These are phyloP conservation scores for Eriosoma lanigerum DNA, from an alignment of 1,140 invertebrate genomes.

Conservation along the genomic window DNA sequence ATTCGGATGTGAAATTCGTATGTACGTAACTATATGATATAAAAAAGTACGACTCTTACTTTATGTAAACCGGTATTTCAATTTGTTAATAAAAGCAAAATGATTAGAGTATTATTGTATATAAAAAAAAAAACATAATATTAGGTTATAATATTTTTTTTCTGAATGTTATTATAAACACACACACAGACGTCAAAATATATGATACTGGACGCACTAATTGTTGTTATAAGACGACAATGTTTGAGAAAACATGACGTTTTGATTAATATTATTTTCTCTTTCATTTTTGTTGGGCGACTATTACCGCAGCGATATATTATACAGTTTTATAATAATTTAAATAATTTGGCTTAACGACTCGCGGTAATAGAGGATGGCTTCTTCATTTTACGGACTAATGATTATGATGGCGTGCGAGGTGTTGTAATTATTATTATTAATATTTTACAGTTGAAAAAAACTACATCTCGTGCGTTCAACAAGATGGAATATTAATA, in stretches of 20 bases:
- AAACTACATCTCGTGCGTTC: not conserved
- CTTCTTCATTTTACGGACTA: conserved; percentile 28
- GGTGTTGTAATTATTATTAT: not conserved
- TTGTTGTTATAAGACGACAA: conserved; percentile 32
- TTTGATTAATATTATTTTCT: conserved; percentile 28
- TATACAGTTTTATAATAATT: conserved; percentile 29
- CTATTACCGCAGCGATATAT: not conserved
- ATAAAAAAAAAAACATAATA: not conserved
- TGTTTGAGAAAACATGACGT: not conserved
- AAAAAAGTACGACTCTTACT: too few species aligned
- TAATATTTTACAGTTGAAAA: not conserved
- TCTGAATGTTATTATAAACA: not conserved
- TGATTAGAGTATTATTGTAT: not conserved
- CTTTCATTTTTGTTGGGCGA: not conserved
- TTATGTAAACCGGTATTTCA: conserved; percentile 40
- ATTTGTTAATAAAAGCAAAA: conserved; percentile 32
- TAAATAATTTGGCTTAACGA: conserved; percentile 36
- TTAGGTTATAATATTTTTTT: too few species aligned
- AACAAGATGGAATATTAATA: too few species aligned
- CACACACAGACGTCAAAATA: not conserved
- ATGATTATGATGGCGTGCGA: not conserved
- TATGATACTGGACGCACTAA: not conserved
- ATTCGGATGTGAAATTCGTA: not conserved
- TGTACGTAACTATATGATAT: not conserved
- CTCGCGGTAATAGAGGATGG: conserved; percentile 25